Conservation (phyloP, 2,113 vertebrate species). For the Bolborhynchus lineola region DNA sequence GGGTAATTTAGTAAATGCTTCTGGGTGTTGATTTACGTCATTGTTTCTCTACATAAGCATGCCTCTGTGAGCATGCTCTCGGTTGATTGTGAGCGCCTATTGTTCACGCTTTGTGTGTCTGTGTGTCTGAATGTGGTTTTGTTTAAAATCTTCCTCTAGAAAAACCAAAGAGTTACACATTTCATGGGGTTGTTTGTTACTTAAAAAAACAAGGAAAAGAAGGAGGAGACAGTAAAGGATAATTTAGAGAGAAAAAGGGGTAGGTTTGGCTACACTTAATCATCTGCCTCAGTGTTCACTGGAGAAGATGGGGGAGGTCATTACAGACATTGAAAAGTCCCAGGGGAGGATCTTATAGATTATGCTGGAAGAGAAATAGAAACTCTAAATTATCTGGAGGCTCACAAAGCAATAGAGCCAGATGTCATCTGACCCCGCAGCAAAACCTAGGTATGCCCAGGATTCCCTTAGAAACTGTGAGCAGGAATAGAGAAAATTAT, state of each 20-base stretch:
- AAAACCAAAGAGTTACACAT: constrained; percentile 41
- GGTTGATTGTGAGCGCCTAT: constrained; percentile 41
- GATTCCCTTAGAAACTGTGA: background rate
- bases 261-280: constrained; percentile 34
- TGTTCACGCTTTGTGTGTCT: constrained; percentile 7
- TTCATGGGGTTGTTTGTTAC: constrained; percentile 15
- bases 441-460: background rate
- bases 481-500: background rate
- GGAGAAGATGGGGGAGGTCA: constrained; percentile 4
- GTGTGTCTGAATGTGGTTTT: constrained; percentile 55
- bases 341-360: constrained; percentile 5
- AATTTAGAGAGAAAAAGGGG: constrained; percentile 20
- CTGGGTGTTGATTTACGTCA: constrained; percentile 67
- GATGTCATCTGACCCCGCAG: constrained; percentile 24
- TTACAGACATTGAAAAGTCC: constrained; percentile 28
- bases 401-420: background rate
- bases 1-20: constrained; percentile 62
- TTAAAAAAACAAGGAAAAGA: constrained; percentile 47
- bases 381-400: constrained; percentile 32
- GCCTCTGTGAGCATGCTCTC: constrained; percentile 26
- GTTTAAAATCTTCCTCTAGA: constrained; percentile 42
- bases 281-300: constrained; percentile 1
- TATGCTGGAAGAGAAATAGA: constrained; percentile 20
- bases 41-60: constrained; percentile 27
- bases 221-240: constrained; percentile 24